phyloP scores from a whole-genome alignment of 2,888 invertebrate genomes.

The Erebia ligea region DNA sequence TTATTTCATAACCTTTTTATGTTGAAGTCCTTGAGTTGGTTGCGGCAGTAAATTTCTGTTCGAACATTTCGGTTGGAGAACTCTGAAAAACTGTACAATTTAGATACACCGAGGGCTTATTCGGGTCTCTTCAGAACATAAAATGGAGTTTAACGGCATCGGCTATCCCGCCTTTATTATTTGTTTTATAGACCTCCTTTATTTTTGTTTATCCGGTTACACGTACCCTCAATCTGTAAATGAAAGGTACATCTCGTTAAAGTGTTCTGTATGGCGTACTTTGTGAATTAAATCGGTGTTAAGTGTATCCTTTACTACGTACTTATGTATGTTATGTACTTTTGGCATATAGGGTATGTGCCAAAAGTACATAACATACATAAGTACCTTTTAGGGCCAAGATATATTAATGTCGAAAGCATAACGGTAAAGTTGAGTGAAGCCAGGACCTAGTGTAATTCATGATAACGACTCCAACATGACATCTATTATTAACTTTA shows the following conservation, averaged over 20 bases:
- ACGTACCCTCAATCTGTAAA: slow-evolving; percentile 26
- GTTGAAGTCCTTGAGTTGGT: slow-evolving; percentile 6
- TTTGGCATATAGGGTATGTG: too few species aligned
- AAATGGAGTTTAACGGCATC: slow-evolving; percentile 41
- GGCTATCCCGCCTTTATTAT: slow-evolving; percentile 35
- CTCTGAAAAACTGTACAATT: slow-evolving; percentile 25
- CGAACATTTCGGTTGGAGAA: slow-evolving; percentile 15
- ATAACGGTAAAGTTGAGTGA: too few species aligned
- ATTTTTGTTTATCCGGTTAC: slow-evolving; percentile 32
- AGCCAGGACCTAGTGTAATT: too few species aligned
- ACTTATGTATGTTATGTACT: too few species aligned
- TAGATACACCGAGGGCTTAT: slow-evolving; percentile 30
- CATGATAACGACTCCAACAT: too few species aligned
- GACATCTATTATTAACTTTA: too few species aligned
- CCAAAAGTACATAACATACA: too few species aligned
- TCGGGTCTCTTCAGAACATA: slow-evolving; percentile 33
- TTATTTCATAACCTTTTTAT: slow-evolving; percentile 18
- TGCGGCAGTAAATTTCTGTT: slow-evolving; percentile 16
- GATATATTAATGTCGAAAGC: too few species aligned
- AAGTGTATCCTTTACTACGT: neutral
- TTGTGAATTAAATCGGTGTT: slow-evolving; percentile 15
- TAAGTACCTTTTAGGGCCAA: too few species aligned
- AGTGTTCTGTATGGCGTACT: slow-evolving; percentile 19
- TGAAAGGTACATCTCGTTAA: slow-evolving; percentile 26
- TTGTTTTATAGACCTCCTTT: slow-evolving; percentile 41